A percentile compares a stretch with the other conserved stretches of the same genome.
These are phyloP conservation scores for Cynopterus brachyotis DNA, from an alignment of 2,113 vertebrate species.

Conservation along the genomic window DNA sequence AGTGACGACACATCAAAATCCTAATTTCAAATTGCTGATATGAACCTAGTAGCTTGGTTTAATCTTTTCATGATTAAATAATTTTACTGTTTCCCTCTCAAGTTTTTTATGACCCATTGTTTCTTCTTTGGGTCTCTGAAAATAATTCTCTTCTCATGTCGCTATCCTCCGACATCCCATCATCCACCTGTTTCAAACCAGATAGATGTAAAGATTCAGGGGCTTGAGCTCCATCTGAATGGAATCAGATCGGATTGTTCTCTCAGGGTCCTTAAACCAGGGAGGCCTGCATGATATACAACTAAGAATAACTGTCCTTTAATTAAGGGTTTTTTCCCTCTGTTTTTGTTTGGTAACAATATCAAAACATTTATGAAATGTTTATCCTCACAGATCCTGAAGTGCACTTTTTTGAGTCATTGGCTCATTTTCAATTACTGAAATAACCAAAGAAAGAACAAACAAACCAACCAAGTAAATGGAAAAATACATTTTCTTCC, in stretches of 20 bases:
- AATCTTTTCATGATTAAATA: neutral
- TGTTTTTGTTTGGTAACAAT: slow-evolving; percentile 47
- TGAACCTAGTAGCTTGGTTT: neutral
- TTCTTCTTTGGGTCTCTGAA: neutral
- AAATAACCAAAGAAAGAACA: slow-evolving; percentile 68
- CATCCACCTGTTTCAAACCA: slow-evolving; percentile 39
- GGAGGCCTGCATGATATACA: neutral
- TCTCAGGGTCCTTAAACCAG: neutral
- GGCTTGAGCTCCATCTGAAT: neutral
- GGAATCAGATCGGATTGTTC: neutral
- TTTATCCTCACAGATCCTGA: slow-evolving; percentile 53
- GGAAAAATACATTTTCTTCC: slow-evolving; percentile 46
- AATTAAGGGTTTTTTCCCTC: slow-evolving; percentile 32
- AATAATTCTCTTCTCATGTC: neutral
- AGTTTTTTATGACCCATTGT: neutral
- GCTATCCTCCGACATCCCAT: neutral
- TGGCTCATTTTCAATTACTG: slow-evolving; percentile 56
- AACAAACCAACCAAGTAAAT: slow-evolving; percentile 53
- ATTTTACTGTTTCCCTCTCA: neutral
- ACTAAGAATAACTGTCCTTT: slow-evolving; percentile 22
- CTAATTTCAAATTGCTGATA: neutral
- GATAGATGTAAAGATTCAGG: neutral
- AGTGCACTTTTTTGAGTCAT: neutral
- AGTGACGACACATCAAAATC: neutral
- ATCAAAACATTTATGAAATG: slow-evolving; percentile 69